A percentile compares a stretch with the other conserved stretches of the same genome.
These are phyloP conservation scores for Synanceia verrucosa DNA, from an alignment of 2,797 vertebrate species.

Conservation along the genomic window DNA sequence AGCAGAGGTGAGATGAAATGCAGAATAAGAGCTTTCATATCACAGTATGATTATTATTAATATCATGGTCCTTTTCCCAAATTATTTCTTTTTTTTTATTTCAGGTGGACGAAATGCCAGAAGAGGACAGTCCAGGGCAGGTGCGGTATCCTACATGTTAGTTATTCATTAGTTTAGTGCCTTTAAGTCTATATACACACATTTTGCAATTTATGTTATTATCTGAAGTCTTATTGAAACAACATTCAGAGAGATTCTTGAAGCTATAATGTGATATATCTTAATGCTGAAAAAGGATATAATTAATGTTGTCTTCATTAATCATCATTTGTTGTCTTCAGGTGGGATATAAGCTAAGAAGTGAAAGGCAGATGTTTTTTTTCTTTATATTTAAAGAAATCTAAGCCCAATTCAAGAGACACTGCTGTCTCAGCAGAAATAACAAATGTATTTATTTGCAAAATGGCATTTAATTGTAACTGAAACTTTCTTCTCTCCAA, in stretches of 20 bases:
- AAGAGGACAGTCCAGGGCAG: slow-evolving; percentile 75
- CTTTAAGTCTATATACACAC: not conserved
- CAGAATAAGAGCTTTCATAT: not conserved
- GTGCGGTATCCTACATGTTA: slow-evolving; percentile 68
- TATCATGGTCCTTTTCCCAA: not conserved
- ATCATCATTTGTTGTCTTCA: not conserved
- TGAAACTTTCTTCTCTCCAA: slow-evolving; percentile 60
- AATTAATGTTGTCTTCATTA: not conserved
- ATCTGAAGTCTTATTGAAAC: not conserved
- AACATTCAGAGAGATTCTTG: not conserved
- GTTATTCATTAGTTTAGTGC: not conserved
- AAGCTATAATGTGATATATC: not conserved
- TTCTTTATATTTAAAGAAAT: not conserved
- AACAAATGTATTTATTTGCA: not conserved
- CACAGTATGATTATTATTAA: not conserved
- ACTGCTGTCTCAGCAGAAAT: not conserved
- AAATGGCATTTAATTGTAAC: not conserved
- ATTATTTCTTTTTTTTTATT: slow-evolving; percentile 10
- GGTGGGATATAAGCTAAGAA: not conserved
- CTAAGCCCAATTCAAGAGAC: not conserved
- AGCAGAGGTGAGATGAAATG: slow-evolving; percentile 75
- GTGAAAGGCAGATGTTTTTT: not conserved
- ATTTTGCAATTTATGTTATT: not conserved
- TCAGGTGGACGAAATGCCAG: slow-evolving; percentile 81
- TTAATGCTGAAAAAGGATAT: not conserved